Evolutionary conservation across 2,888 invertebrate genomes (phyloP).

Genomic region (Zygothrica quintamaculata): DNA sequence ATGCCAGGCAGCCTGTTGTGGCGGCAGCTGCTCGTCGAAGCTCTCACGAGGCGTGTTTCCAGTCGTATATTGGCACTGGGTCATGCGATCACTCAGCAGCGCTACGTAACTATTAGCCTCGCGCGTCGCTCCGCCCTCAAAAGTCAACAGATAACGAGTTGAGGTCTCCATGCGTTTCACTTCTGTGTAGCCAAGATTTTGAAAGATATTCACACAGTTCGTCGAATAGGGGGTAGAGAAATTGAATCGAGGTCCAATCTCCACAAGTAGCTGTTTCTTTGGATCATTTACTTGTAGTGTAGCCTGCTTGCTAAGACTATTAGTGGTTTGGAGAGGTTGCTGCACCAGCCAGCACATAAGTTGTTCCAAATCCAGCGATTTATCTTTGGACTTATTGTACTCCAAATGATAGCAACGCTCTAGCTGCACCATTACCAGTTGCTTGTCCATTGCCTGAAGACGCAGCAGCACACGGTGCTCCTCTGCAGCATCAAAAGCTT

Average conservation of each 20-base stretch:
- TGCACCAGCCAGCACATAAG: conserved; percentile 92
- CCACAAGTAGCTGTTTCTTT: conserved; percentile 86
- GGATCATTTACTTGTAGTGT: conserved; percentile 81
- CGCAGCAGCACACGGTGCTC: conserved; percentile 86
- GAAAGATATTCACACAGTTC: conserved; percentile 97
- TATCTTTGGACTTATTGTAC: conserved; percentile 54
- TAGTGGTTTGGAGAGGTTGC: conserved; percentile 87
- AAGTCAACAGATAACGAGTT: conserved; percentile 89
- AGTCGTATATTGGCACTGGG: conserved; percentile 92
- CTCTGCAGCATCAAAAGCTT: conserved; percentile 85
- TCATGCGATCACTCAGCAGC: conserved; percentile 95
- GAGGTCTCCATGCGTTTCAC: conserved; percentile 93
- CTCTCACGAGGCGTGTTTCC: conserved; percentile 88
- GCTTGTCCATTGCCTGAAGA: conserved; percentile 84
- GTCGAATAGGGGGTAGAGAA: conserved; percentile 98
- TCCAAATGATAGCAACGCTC: conserved; percentile 94
- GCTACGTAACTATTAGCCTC: conserved; percentile 84
- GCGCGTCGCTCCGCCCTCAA: conserved; percentile 59
- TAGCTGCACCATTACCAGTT: conserved; percentile 53
- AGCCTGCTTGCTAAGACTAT: conserved; percentile 84
- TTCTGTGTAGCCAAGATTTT: conserved; percentile 90
- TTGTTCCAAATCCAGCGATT: conserved; percentile 85
- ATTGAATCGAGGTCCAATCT: conserved; percentile 96
- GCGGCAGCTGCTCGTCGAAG: conserved; percentile 88
- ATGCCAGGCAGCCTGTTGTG: conserved; percentile 90